These are phyloP conservation scores for Tragelaphus oryx DNA, from an alignment of 2,797 vertebrate species.

Conservation along the genomic window DNA sequence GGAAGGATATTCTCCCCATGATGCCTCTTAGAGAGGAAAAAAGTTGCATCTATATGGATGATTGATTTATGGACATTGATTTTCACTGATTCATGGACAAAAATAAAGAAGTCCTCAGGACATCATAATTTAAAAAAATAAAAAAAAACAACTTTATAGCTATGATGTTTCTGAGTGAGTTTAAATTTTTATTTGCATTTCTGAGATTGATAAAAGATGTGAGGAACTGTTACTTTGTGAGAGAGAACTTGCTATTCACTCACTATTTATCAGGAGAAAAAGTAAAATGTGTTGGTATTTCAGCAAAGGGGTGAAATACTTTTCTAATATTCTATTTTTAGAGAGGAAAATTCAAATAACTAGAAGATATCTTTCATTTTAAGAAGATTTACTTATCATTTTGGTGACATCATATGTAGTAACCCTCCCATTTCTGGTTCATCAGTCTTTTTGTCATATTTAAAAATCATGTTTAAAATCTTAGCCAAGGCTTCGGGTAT, in stretches of 20 bases:
- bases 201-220: slow-evolving; percentile 24
- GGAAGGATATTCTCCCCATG: slow-evolving; percentile 13
- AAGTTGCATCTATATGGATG: background rate
- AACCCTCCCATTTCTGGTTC: background rate
- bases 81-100: slow-evolving; percentile 13
- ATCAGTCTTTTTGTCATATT: background rate
- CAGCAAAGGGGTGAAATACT: background rate
- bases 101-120: background rate
- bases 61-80: background rate
- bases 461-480: background rate
- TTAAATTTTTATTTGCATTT: slow-evolving; percentile 54
- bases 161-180: background rate
- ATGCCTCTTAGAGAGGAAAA: slow-evolving; percentile 5
- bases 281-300: slow-evolving; percentile 30
- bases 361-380: background rate
- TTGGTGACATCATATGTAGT: background rate
- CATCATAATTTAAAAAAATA: background rate
- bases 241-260: background rate
- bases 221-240: slow-evolving; percentile 8
- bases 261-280: slow-evolving; percentile 8
- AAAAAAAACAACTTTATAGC: background rate
- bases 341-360: background rate
- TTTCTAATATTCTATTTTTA: slow-evolving; percentile 45
- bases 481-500: background rate
- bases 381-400: background rate